Evolutionary conservation across 2,113 vertebrate genomes (phyloP), one percentile per base, ranked within the genome.

Genomic region (Alethe castanea): DNA sequence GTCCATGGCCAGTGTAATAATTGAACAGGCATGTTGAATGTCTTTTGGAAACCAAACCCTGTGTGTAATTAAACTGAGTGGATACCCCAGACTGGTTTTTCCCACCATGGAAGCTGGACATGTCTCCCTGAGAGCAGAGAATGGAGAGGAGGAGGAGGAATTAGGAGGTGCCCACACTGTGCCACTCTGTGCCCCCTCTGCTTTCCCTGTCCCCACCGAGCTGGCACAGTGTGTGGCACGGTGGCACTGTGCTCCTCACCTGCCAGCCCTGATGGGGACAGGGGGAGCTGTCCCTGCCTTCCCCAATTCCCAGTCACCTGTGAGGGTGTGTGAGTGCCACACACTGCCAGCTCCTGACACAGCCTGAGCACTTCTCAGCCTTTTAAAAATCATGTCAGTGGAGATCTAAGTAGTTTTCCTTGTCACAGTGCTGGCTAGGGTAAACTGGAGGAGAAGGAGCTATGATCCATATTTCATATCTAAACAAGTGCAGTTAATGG

Each of bases 321-420:
- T 11, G 10, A 16, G n/a, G 60, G 5, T 4, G 35, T 0, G 2
- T 4, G 38, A 16, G 50, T 33, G 35, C 38, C 54, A 54, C 3
- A 13, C 29, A 2, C 24, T 6, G 53, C 65, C 1, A n/a, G 35
- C 54, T 65, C n/a, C 47, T n/a, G 14, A 3, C 0, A 0, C 74
- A 31, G 36, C 10, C 45, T 6, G 53, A 28, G 56, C 6, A 0
- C 24, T 87, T 53, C 20, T 56, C 78, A 87, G 90, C 44, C 77
- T 78, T 59, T 81, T 69, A 64, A n/a, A 70, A 60, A 19, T 9
- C 26, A 0, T 14, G 23, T 40, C 53, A 73, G 38, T 29, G 81
- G 26, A 84, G 72, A 81, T 61, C 67, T 71, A 66, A 91, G 92
- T 85, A 8, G 44, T 74, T 95, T 80, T 74, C 91, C 95, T 77